Evolutionary conservation across 2,113 vertebrate species (phyloP).

Genomic region (Chloropsis hardwickii): DNA sequence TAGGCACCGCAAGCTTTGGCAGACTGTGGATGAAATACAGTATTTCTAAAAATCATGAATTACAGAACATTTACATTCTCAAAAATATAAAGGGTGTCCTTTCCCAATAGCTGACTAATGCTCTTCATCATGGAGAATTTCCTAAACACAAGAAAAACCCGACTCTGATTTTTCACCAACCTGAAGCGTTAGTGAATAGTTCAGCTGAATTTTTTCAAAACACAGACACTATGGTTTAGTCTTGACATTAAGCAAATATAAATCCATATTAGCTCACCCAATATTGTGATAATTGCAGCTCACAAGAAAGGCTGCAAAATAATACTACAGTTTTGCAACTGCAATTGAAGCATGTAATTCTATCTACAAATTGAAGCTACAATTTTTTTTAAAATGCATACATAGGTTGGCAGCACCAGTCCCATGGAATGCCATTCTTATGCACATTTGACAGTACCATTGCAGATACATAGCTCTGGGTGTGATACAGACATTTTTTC

Average conservation of each 20-base stretch:
- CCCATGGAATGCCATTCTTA: not conserved
- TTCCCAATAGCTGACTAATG: not conserved
- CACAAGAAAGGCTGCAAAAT: not conserved
- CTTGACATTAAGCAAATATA: not conserved
- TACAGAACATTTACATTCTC: not conserved
- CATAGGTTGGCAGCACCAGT: not conserved
- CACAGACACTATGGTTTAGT: not conserved
- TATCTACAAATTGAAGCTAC: not conserved
- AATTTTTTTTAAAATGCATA: not conserved
- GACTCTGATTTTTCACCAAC: not conserved
- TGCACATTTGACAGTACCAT: not conserved
- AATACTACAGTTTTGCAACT: not conserved
- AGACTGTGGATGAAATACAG: not conserved
- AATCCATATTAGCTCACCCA: not conserved
- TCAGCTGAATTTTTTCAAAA: not conserved
- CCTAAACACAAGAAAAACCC: not conserved
- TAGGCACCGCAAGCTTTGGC: not conserved
- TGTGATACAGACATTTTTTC: not conserved
- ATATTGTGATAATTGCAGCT: not conserved
- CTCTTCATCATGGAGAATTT: not conserved
- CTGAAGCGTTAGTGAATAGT: not conserved
- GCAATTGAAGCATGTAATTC: not conserved
- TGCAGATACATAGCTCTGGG: not conserved
- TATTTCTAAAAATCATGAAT: not conserved
- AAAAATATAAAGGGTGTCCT: not conserved